phyloP scores from a whole-genome alignment of 1,140 invertebrate species.

The Drosophila tropicalis region DNA sequence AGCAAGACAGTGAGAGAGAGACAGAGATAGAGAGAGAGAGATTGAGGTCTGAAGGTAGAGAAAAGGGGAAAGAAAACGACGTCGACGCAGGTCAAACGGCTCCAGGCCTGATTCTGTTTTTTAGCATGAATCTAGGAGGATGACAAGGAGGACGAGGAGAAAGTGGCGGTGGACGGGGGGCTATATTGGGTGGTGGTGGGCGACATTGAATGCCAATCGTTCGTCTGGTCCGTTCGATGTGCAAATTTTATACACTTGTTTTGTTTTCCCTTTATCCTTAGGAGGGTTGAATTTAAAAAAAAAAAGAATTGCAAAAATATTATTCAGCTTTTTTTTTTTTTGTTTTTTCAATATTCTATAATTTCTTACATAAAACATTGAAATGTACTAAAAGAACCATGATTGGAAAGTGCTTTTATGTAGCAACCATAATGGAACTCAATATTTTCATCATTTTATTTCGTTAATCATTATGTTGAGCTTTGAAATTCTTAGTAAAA shows the following conservation, averaged over 20 bases:
- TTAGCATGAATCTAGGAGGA: conserved; percentile 27
- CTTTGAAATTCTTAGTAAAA: no score
- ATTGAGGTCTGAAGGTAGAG: background rate
- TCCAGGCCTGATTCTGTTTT: conserved; percentile 24
- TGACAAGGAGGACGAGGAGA: background rate
- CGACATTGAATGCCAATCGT: conserved; percentile 24
- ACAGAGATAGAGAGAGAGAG: background rate
- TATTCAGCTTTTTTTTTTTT: conserved; percentile 1
- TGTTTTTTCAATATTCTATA: background rate
- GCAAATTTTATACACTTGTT: conserved; percentile 38
- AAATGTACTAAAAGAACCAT: background rate
- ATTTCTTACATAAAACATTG: background rate
- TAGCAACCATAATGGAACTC: no score
- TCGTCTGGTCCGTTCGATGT: conserved; percentile 41
- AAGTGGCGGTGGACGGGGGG: background rate
- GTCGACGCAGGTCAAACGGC: conserved; percentile 60
- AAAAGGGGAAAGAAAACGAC: conserved; percentile 25
- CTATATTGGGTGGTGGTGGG: background rate
- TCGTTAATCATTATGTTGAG: no score
- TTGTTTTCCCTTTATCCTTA: background rate
- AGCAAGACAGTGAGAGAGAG: conserved; percentile 1
- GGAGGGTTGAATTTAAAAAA: conserved; percentile 6
- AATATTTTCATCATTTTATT: no score
- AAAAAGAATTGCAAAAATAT: background rate
- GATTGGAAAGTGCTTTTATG: background rate